A percentile compares a stretch with the other conserved stretches of the same genome.
Evolutionary conservation across 1,140 invertebrate genomes (phyloP).

Genomic region (Lordiphosa collinella): DNA sequence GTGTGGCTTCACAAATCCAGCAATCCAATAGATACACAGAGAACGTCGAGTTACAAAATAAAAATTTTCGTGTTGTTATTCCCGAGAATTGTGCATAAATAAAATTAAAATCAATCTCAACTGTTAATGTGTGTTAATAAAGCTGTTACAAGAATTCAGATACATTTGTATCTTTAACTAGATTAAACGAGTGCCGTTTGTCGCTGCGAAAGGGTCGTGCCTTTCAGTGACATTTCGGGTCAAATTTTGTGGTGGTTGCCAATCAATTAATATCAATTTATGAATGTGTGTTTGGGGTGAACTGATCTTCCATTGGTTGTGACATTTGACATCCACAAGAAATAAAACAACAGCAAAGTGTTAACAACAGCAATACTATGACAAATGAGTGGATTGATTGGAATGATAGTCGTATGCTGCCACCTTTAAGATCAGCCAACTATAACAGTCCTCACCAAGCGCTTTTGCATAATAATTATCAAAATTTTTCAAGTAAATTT

Average conservation of each 20-base stretch:
- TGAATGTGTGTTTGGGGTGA: conserved; percentile 1
- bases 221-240: conserved; percentile 73
- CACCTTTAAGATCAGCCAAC: conserved; percentile 64
- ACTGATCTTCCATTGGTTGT: conserved; percentile 36
- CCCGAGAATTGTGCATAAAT: conserved; percentile 21
- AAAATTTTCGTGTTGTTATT: conserved; percentile 44
- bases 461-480: conserved; percentile 61
- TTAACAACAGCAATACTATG: conserved; percentile 50
- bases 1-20: conserved; percentile 74
- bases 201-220: conserved; percentile 50
- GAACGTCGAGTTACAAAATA: conserved; percentile 51
- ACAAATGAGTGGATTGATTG: conserved; percentile 80
- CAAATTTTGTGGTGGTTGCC: conserved; percentile 66
- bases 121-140: conserved; percentile 1
- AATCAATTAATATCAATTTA: conserved; percentile 71
- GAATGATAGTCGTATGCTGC: conserved; percentile 74
- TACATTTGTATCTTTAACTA: conserved; percentile 55
- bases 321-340: conserved; percentile 59
- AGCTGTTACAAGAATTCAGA: conserved; percentile 16
- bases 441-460: conserved; percentile 53
- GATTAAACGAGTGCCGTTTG: conserved; percentile 6
- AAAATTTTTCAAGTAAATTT: conserved; percentile 61
- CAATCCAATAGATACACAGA: conserved; percentile 79
- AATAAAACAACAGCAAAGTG: conserved; percentile 13
- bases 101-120: conserved; percentile 49